phyloP scores from a whole-genome alignment of 2,797 vertebrate species.

The Hylomyscus alleni region DNA sequence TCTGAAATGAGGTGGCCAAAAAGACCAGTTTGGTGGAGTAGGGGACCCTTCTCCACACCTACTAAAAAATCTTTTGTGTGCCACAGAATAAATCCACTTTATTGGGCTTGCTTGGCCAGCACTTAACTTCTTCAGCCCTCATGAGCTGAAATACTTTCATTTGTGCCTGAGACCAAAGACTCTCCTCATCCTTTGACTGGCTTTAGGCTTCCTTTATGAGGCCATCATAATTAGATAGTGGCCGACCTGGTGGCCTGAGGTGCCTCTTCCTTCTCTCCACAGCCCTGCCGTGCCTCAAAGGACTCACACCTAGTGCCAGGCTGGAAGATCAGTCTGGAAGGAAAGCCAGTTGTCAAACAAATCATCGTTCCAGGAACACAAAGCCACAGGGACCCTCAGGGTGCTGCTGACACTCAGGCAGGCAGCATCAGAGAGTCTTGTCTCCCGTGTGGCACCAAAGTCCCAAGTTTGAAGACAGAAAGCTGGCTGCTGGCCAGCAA shows the following conservation, averaged over 20 bases:
- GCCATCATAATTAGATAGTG: constrained; percentile 74
- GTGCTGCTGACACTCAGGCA: constrained; percentile 74
- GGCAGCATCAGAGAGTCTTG: constrained; percentile 74
- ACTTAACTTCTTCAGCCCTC: constrained; percentile 74
- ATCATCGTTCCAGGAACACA: constrained; percentile 79
- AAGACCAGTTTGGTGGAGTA: constrained; percentile 9
- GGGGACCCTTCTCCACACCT: constrained; percentile 55
- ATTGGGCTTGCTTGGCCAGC: constrained; percentile 50
- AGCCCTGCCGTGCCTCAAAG: constrained; percentile 58
- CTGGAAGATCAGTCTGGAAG: constrained; percentile 79
- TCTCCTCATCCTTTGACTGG: not conserved
- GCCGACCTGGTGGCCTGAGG: not conserved
- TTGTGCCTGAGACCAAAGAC: constrained; percentile 67
- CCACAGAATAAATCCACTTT: constrained; percentile 69
- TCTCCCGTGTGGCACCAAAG: constrained; percentile 73
- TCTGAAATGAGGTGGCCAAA: constrained; percentile 61
- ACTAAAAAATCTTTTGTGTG: constrained; percentile 80
- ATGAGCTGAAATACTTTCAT: constrained; percentile 67
- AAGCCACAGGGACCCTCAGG: constrained; percentile 75
- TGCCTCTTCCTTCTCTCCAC: constrained; percentile 20
- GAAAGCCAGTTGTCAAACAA: constrained; percentile 72
- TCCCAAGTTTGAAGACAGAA: constrained; percentile 82
- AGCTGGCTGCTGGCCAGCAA: constrained; percentile 78
- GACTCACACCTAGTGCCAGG: constrained; percentile 59
- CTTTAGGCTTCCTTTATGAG: constrained; percentile 73